Percentiles rank a stretch among this genome's conserved stretches.
These are phyloP conservation scores for Semnornis frantzii DNA, from an alignment of 2,113 vertebrate species.

Conservation along the genomic window DNA sequence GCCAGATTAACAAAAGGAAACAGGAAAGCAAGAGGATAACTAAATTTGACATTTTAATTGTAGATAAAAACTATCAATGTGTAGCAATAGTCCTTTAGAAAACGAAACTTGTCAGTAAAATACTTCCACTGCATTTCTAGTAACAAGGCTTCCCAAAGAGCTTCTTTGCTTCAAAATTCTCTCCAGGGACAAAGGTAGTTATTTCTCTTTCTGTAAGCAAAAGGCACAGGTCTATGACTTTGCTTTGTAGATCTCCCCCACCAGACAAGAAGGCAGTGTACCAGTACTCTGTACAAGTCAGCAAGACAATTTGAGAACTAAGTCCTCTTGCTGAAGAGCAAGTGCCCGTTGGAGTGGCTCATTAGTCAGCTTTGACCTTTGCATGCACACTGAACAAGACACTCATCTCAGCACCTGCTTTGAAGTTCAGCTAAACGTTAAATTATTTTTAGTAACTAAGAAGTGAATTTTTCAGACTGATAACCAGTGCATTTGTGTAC, in stretches of 20 bases:
- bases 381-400: fast-evolving
- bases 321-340: fast-evolving
- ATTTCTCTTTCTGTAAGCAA: not conserved
- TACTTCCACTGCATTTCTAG: not conserved
- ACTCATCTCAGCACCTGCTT: not conserved
- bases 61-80: not conserved
- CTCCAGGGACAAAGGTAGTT: not conserved
- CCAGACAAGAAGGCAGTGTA: not conserved
- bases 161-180: not conserved
- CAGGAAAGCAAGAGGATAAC: not conserved
- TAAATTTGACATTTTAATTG: not conserved
- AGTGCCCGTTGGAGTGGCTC: not conserved
- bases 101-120: not conserved
- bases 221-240: not conserved
- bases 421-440: not conserved
- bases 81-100: not conserved
- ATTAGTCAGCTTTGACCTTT: not conserved
- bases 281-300: too few relatives aligned
- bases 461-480: not conserved
- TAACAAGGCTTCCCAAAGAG: not conserved
- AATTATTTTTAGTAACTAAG: constrained; percentile 26
- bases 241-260: not conserved
- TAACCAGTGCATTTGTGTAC: not conserved
- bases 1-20: not conserved
- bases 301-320: not conserved